A percentile compares a stretch with the other conserved stretches of the same genome.
These are phyloP conservation scores for Trichomycterus rosablanca DNA, from an alignment of 2,113 vertebrate species.

Conservation along the genomic window DNA sequence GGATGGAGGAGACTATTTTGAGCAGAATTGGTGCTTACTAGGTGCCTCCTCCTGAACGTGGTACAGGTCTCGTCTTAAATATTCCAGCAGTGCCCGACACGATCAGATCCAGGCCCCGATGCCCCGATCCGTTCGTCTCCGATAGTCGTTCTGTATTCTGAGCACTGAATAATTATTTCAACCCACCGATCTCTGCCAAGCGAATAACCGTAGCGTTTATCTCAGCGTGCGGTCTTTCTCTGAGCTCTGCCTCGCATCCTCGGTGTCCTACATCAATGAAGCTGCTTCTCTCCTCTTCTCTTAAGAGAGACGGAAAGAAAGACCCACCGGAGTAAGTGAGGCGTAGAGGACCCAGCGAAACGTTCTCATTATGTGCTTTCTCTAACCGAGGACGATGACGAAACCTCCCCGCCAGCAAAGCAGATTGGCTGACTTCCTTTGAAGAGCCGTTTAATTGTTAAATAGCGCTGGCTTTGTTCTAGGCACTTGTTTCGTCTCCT, in stretches of 20 bases:
- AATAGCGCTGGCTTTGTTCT: slow-evolving; percentile 32
- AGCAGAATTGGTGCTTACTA: no score
- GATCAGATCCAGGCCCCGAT: no score
- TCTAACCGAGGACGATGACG: slow-evolving; percentile 27
- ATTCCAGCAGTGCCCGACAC: no score
- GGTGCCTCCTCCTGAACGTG: no score
- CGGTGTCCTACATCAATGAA: neutral
- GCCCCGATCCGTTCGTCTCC: no score
- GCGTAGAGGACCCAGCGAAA: slow-evolving; percentile 28
- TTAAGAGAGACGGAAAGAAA: neutral
- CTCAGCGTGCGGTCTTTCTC: neutral
- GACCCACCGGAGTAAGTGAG: neutral
- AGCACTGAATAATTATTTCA: no score
- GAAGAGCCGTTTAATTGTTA: slow-evolving; percentile 42
- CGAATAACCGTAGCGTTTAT: neutral
- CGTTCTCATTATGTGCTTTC: slow-evolving; percentile 35
- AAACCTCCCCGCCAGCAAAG: slow-evolving; percentile 27
- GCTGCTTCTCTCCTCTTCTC: no score
- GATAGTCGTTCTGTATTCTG: no score
- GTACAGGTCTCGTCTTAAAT: no score
- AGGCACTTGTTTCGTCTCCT: neutral
- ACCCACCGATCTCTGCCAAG: neutral
- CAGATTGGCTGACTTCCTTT: slow-evolving; percentile 30
- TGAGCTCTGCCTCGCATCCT: neutral
- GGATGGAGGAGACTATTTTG: no score